Conservation (phyloP, 2,888 invertebrate genomes). For the Ochropleura leucogaster region DNA sequence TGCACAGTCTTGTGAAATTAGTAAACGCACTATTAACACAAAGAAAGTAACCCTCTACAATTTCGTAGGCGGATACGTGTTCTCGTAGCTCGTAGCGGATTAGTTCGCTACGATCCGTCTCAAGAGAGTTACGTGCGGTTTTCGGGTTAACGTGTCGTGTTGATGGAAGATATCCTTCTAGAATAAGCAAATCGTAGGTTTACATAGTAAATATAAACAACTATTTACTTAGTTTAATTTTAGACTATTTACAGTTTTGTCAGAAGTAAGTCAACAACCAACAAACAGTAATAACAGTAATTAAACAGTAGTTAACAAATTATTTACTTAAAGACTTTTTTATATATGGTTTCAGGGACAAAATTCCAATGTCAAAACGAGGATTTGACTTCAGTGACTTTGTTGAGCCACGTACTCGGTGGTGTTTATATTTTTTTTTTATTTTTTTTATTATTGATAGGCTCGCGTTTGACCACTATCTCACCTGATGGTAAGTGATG, state of each 20-base stretch:
- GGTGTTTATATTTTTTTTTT: no score
- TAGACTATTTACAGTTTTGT: background rate
- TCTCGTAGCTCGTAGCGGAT: conserved; percentile 57
- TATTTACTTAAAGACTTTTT: background rate
- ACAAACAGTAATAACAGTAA: no score
- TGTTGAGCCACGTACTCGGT: no score
- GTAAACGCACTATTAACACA: background rate
- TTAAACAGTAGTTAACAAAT: no score
- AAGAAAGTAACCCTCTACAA: background rate
- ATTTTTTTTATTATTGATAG: no score
- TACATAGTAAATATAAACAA: background rate
- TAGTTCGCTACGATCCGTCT: conserved; percentile 51
- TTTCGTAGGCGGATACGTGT: conserved; percentile 29
- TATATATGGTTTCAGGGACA: background rate
- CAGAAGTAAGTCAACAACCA: background rate
- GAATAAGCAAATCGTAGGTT: no score
- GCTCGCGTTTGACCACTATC: no score
- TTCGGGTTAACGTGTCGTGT: conserved; percentile 18
- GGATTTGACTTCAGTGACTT: no score
- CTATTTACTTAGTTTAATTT: background rate
- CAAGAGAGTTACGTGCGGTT: conserved; percentile 39
- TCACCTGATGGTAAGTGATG: no score
- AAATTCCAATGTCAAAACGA: no score
- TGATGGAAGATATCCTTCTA: conserved; percentile 2
- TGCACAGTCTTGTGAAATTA: background rate